phyloP scores from a whole-genome alignment of 1,140 invertebrate species.

The Tribolium madens region DNA sequence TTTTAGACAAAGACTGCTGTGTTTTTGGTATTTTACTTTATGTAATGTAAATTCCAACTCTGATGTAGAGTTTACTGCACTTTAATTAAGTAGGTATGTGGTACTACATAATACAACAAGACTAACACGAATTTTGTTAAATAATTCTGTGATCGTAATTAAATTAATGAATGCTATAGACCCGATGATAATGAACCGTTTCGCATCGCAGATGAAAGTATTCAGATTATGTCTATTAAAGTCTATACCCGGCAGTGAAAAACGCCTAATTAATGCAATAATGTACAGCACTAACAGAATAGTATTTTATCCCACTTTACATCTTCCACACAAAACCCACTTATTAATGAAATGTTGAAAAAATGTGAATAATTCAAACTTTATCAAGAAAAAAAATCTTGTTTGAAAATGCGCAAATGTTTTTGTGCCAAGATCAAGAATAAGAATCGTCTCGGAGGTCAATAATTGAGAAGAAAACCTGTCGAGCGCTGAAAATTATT shows the following conservation, averaged over 20 bases:
- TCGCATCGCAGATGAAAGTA: constrained; percentile 31
- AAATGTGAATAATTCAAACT: neutral
- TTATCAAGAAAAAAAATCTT: neutral
- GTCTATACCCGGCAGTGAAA: neutral
- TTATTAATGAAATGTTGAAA: neutral
- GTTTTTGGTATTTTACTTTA: too few species aligned
- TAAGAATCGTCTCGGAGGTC: neutral
- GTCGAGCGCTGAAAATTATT: constrained; percentile 39
- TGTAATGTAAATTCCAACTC: too few species aligned
- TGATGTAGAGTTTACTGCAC: neutral
- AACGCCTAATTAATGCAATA: constrained; percentile 34
- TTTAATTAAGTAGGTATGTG: neutral
- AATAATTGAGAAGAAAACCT: constrained; percentile 30
- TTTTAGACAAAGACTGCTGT: too few species aligned
- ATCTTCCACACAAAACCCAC: neutral
- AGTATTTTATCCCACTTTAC: neutral
- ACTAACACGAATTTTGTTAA: neutral
- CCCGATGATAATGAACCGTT: constrained; percentile 21
- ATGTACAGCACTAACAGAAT: neutral
- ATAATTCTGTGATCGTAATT: neutral
- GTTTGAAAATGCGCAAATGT: neutral
- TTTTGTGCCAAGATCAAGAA: neutral
- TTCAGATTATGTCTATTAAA: neutral
- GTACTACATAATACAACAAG: neutral
- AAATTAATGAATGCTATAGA: constrained; percentile 12